A percentile compares a stretch with the other conserved stretches of the same genome.
Evolutionary conservation across 2,888 invertebrate genomes (phyloP).

Genomic region (Plemyria rubiginata): DNA sequence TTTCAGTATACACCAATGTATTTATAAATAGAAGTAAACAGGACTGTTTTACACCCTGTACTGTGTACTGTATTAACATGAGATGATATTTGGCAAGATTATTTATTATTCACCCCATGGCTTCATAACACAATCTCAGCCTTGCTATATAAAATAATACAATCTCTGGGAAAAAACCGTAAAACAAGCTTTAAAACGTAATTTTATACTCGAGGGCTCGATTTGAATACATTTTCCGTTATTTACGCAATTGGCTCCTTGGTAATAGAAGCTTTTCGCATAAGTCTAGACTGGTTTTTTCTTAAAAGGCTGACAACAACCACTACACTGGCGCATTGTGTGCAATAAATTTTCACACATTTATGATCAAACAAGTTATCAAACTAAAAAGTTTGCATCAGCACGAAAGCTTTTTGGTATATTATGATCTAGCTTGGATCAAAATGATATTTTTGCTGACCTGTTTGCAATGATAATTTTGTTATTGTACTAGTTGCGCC

Average conservation of each 20-base stretch:
- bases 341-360: no score
- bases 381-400: no score
- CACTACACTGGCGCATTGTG: no score
- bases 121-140: constrained; percentile 12
- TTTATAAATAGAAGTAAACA: no score
- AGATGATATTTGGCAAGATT: not conserved
- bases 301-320: not conserved
- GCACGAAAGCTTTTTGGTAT: no score
- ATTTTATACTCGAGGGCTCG: constrained; percentile 18
- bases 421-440: no score
- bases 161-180: constrained; percentile 13
- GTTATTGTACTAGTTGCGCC: no score
- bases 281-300: constrained; percentile 38
- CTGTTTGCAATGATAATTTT: no score
- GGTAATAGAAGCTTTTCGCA: constrained; percentile 25
- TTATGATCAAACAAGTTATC: no score
- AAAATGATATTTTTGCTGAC: no score
- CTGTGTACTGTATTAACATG: not conserved
- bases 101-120: constrained; percentile 17
- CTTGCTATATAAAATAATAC: constrained; percentile 18
- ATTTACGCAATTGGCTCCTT: constrained; percentile 23
- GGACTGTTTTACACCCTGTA: constrained; percentile 1
- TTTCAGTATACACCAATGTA: no score
- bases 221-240: constrained; percentile 24
- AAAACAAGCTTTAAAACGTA: constrained; percentile 27